Evolutionary conservation across 2,888 invertebrate species (phyloP), one percentile per base, ranked within the genome.

Genomic region (Pandemis cinnamomeana): DNA sequence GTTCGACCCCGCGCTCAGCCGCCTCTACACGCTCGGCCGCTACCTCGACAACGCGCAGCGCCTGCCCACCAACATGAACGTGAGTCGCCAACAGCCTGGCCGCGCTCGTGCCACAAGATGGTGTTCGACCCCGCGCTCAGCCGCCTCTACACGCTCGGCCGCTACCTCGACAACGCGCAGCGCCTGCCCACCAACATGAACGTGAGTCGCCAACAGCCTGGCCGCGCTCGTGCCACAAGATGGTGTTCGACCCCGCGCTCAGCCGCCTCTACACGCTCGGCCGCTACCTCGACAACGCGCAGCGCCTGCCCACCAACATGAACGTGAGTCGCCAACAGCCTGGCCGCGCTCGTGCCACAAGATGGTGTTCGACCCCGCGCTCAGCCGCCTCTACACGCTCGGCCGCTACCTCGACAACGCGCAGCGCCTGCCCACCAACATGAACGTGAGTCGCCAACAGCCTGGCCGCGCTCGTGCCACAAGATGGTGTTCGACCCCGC

Each of bases 31-130:
- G 2, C 91, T 98, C 15, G 98, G 98, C 1, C 95, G 98, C 75
- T 98, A 98, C 85, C 90, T 98, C 67, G 98, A 98, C 83, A 96
- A 96, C 63, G 96, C 95, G 1, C 95, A 96, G 85, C 93, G 98
- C 75, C 94, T 95, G 51, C 93, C 95, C 0, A 95, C 95, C 46
- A 97, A 96, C 81, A 95, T 97, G 78, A 97, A 97, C 87, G 96
- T 96, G 69, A 86, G 89, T 72, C 20, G 1, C 2, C 20, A 44
- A 20, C 11, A 7, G 64, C 98, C 0, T 95, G 96, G 76, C 97
- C 98, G 0, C 94, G 98, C 67, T 98, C 98, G 15, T 98, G 98
- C 84, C 98, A 98, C 90, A 98, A 98, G 94, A 97, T 98, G 96
- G 97, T 97, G 82, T 95, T 97, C 77, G 98, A 98, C 90, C 95